Conservation (phyloP, 2,797 vertebrate genomes). For the Coregonus suidteri region DNA sequence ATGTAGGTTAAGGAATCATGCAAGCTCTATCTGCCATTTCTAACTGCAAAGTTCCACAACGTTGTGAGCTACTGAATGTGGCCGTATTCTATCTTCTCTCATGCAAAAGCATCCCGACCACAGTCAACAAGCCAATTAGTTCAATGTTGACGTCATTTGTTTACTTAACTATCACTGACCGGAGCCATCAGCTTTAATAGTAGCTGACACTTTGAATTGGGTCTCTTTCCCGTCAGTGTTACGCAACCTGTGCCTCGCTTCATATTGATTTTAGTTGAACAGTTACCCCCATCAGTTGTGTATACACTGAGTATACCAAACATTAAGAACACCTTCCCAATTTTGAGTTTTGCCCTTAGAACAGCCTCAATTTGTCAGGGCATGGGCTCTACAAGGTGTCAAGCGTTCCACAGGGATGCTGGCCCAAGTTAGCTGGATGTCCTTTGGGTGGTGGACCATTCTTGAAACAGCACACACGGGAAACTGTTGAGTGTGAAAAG, state of each 20-base stretch:
- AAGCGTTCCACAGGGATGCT: no score
- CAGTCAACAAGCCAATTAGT: not conserved
- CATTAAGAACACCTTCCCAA: no score
- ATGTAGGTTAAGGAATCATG: no score
- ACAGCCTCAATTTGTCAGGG: no score
- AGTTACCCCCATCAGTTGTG: not conserved
- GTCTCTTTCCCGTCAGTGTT: not conserved
- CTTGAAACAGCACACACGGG: no score
- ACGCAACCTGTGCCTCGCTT: not conserved
- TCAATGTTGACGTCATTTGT: not conserved
- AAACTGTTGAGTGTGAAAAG: no score
- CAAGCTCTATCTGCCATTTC: not conserved
- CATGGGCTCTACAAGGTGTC: no score
- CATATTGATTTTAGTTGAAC: not conserved
- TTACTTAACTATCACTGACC: not conserved
- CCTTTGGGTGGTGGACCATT: no score
- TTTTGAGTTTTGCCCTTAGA: no score
- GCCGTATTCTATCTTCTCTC: not conserved
- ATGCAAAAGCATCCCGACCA: not conserved
- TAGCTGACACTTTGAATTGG: not conserved
- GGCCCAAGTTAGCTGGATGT: no score
- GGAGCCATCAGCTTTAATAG: not conserved
- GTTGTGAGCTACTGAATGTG: not conserved
- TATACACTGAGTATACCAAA: no score
- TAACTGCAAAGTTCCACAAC: not conserved